Evolutionary conservation across 2,113 vertebrate genomes (phyloP).

Genomic region (Megalops atlanticus): DNA sequence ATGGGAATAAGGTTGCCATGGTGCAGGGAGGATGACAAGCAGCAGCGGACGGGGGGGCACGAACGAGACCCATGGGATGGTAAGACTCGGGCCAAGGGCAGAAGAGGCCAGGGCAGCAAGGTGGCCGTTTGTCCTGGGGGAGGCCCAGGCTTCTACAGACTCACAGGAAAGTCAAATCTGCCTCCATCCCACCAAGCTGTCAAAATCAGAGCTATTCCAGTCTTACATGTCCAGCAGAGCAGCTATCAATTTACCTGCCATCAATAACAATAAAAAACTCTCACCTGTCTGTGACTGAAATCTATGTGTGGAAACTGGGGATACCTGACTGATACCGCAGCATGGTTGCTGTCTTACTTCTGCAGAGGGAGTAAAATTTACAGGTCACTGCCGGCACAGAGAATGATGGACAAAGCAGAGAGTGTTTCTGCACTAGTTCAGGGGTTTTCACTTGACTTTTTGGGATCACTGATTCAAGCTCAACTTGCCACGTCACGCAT

Average conservation of each 20-base stretch:
- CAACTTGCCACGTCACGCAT: no score
- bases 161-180: conserved; percentile 3
- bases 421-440: not conserved
- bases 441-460: no score
- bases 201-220: not conserved
- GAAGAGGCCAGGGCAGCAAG: not conserved
- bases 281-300: no score
- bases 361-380: not conserved
- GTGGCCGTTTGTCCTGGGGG: not conserved
- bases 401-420: not conserved
- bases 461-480: no score
- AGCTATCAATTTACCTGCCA: not conserved
- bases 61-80: no score
- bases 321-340: not conserved
- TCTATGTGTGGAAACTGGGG: no score
- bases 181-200: not conserved
- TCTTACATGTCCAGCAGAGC: conserved; percentile 2
- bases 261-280: not conserved
- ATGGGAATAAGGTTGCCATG: not conserved
- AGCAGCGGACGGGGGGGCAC: not conserved
- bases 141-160: not conserved
- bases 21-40: conserved; percentile 1
- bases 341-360: not conserved
- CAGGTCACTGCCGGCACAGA: not conserved
- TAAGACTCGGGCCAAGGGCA: no score